These are phyloP conservation scores for Cryptoblepharus egeriae DNA, from an alignment of 2,797 vertebrate species.

Conservation along the genomic window DNA sequence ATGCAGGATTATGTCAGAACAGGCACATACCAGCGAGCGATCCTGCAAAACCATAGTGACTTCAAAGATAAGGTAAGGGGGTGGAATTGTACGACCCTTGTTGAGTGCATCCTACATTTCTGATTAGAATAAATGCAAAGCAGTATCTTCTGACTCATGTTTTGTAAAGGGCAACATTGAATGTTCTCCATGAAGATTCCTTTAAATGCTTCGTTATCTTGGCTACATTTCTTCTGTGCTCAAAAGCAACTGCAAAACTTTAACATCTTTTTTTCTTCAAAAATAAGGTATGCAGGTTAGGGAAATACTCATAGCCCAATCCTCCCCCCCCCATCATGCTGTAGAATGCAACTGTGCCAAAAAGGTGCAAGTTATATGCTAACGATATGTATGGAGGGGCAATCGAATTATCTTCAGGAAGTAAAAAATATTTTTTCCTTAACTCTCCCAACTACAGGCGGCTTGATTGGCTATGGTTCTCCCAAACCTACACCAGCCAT, in stretches of 20 bases:
- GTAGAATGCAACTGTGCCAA: too few species aligned
- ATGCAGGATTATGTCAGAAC: constrained; percentile 98
- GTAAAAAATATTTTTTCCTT: too few species aligned
- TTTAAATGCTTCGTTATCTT: background rate
- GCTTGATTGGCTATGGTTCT: too few species aligned
- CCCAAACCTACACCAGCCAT: too few species aligned
- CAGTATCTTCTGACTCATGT: background rate
- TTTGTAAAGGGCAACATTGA: background rate
- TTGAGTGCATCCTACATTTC: background rate
- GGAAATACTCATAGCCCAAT: background rate
- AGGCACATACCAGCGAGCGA: constrained; percentile 95
- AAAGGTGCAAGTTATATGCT: too few species aligned
- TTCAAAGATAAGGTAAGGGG: constrained; percentile 93
- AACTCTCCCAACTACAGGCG: too few species aligned
- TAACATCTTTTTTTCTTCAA: background rate
- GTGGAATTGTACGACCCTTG: background rate
- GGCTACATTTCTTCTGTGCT: background rate
- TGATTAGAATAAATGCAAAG: background rate
- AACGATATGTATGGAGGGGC: too few species aligned
- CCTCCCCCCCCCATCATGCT: too few species aligned
- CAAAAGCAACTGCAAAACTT: background rate
- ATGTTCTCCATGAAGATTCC: background rate
- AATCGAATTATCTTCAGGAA: too few species aligned
- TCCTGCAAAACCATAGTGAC: constrained; percentile 95
- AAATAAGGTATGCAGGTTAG: background rate